Evolutionary conservation across 2,113 vertebrate species (phyloP).

Genomic region (Oxygymnocypris stewartii): DNA sequence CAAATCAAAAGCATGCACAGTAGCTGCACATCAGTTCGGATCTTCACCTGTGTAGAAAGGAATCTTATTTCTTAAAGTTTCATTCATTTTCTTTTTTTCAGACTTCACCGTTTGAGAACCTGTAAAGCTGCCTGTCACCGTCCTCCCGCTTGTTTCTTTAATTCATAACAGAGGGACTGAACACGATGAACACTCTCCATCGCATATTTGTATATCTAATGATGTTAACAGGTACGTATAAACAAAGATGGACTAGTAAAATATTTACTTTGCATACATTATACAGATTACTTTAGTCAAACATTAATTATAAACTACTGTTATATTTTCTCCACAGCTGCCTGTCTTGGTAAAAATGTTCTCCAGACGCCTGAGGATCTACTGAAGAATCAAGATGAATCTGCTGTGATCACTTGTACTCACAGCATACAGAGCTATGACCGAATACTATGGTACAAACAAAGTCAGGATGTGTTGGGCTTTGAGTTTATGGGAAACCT

Average conservation of each 20-base stretch:
- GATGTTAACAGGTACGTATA: background rate
- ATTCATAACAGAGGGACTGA: background rate
- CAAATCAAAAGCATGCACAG: background rate
- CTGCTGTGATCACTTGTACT: constrained; percentile 33
- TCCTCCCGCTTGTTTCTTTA: background rate
- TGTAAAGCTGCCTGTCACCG: background rate
- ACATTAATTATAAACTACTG: background rate
- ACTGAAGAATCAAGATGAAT: constrained; percentile 6
- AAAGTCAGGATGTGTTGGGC: background rate
- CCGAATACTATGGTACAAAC: constrained; percentile 51
- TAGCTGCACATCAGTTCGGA: too few relatives aligned
- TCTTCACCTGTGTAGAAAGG: too few relatives aligned
- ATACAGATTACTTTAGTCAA: background rate
- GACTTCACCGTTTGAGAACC: background rate
- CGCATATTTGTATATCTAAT: background rate
- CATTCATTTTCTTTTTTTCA: too few relatives aligned
- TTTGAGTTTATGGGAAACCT: constrained; percentile 42
- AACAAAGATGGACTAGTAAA: background rate
- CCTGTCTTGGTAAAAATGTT: constrained; percentile 9
- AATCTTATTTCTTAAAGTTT: too few relatives aligned
- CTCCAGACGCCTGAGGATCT: constrained; percentile 21
- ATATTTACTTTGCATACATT: background rate
- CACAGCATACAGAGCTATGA: constrained; percentile 24
- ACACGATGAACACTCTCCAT: background rate
- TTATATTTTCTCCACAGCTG: constrained; percentile 15